Evolutionary conservation across 2,797 vertebrate genomes (phyloP).

Genomic region (Platyrinchus mystaceus): DNA sequence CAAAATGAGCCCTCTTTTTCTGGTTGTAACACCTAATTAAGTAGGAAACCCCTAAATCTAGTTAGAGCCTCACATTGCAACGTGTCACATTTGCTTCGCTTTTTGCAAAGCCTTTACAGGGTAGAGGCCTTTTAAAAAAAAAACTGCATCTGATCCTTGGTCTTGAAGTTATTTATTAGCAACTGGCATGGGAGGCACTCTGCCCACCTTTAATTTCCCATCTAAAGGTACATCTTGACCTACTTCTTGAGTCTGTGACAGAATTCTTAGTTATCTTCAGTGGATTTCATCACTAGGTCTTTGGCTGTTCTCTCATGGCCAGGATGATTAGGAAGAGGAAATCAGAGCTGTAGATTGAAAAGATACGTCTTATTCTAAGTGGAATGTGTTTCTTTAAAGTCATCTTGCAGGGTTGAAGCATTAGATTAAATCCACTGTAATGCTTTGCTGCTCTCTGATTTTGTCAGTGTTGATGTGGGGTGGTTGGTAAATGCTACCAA

Average conservation of each 20-base stretch:
- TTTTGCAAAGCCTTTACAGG: background rate
- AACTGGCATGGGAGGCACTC: background rate
- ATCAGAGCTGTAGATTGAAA: background rate
- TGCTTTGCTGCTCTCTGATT: background rate
- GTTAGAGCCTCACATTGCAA: background rate
- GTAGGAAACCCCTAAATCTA: background rate
- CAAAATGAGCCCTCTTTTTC: background rate
- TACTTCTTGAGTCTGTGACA: background rate
- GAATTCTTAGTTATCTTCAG: slow-evolving; percentile 33
- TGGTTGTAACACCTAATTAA: background rate
- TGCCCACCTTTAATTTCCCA: slow-evolving; percentile 11
- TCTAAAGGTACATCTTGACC: slow-evolving; percentile 11
- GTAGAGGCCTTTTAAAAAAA: background rate
- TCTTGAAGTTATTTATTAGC: background rate
- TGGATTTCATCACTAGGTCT: slow-evolving; percentile 13
- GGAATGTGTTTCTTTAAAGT: background rate
- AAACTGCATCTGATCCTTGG: background rate
- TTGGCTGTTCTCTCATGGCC: background rate
- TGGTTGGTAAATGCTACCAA: background rate
- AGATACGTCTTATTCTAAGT: background rate
- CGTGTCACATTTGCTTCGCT: background rate
- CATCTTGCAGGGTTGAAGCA: background rate
- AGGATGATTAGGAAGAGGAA: slow-evolving; percentile 1
- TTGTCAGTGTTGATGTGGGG: background rate
- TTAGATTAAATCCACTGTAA: background rate